phyloP scores from a whole-genome alignment of 2,113 vertebrate species.

The Hemicordylus capensis region DNA sequence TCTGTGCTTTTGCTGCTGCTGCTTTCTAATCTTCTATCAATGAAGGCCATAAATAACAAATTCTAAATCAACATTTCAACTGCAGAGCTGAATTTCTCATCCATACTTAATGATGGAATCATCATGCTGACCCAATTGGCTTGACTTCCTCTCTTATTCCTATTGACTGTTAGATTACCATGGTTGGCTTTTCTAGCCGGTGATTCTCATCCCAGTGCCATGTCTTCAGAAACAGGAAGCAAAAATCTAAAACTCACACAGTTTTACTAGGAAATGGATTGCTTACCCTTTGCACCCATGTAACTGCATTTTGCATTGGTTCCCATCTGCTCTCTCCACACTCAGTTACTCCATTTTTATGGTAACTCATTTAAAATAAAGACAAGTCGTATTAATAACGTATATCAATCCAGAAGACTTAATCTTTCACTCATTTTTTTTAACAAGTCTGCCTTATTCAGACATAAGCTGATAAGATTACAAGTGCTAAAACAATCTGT shows the following conservation, averaged over 20 bases:
- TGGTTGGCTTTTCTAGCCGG: fast-evolving
- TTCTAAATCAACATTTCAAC: constrained; percentile 21
- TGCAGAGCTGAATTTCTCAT: constrained; percentile 52
- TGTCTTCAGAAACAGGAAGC: background rate
- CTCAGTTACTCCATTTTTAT: constrained; percentile 53
- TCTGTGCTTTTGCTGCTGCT: constrained; percentile 26
- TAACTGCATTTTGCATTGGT: constrained; percentile 33
- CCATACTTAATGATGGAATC: constrained; percentile 4
- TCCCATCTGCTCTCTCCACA: constrained; percentile 54
- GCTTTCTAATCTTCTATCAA: constrained; percentile 41
- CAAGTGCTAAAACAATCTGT: constrained; percentile 62
- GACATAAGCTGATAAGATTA: constrained; percentile 51
- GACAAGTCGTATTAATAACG: constrained; percentile 65
- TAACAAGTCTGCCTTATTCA: constrained; percentile 48
- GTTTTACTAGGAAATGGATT: constrained; percentile 20
- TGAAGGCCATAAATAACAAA: constrained; percentile 49
- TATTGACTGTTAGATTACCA: background rate
- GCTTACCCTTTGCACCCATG: constrained; percentile 21
- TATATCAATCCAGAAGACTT: constrained; percentile 56
- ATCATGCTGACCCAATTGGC: background rate
- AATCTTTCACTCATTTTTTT: constrained; percentile 65
- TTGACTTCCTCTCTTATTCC: background rate
- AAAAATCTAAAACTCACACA: background rate
- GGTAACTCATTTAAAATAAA: constrained; percentile 64
- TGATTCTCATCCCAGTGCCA: too few relatives aligned